Conservation (phyloP, 1,140 invertebrate genomes). For the Ditylenchus dipsaci region DNA sequence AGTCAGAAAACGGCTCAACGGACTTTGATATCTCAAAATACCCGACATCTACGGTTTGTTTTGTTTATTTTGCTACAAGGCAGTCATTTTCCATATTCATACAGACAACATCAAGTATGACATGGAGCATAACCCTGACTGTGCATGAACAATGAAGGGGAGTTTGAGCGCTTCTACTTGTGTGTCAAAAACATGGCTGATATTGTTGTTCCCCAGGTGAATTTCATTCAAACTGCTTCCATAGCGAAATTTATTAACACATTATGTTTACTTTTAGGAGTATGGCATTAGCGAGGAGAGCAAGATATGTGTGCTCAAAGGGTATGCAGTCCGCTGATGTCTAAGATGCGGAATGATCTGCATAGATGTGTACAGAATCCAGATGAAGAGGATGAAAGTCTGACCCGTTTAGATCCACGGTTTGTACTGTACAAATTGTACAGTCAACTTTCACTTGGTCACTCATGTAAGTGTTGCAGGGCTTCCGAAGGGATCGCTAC, state of each 20-base stretch:
- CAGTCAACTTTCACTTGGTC: neutral
- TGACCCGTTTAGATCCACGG: constrained; percentile 86
- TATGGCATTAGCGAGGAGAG: constrained; percentile 92
- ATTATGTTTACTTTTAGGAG: constrained; percentile 69
- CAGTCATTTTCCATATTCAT: constrained; percentile 83
- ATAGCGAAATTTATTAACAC: neutral
- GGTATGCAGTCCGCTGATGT: constrained; percentile 88
- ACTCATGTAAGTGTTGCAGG: constrained; percentile 35
- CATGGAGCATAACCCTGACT: constrained; percentile 85
- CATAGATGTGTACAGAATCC: constrained; percentile 64
- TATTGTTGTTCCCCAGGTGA: constrained; percentile 91
- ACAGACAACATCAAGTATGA: constrained; percentile 95
- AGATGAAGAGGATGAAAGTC: constrained; percentile 68
- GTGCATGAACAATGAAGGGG: constrained; percentile 66
- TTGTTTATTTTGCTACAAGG: neutral
- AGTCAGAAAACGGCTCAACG: constrained; percentile 60
- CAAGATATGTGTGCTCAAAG: constrained; percentile 94
- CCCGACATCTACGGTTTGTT: neutral
- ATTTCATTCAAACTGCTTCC: neutral
- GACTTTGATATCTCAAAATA: constrained; percentile 89
- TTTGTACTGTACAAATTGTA: neutral
- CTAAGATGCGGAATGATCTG: constrained; percentile 90
- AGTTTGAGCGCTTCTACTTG: constrained; percentile 57
- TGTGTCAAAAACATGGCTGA: constrained; percentile 85
- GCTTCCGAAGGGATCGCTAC: constrained; percentile 90